Evolutionary conservation across 2,888 invertebrate genomes (phyloP), one percentile per base, ranked within the genome.

Genomic region (Trichopoda pennipes): DNA sequence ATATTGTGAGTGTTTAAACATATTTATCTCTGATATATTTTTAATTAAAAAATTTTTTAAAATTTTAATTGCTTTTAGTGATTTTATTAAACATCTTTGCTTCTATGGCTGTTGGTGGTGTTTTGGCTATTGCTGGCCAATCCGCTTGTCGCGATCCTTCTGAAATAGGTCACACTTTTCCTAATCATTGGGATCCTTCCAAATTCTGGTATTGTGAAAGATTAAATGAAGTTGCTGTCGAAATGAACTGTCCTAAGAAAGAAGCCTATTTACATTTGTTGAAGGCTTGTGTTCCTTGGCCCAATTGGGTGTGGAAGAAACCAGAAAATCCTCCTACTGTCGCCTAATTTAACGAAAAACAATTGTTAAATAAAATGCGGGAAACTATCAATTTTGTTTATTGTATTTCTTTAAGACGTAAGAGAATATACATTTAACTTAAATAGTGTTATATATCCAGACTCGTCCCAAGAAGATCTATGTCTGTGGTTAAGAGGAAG

Each of bases 251-350:
- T 55, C 87, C 87, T 61, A 49, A 84, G 1, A 89, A 87, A 17
- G 81, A 86, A 19, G 90, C 89, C 10, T 90, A 89, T 42, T 87
- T 89, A 87, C 89, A 90, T 68, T 79, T 87, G 56, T 81, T 89
- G 32, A 88, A 86, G 82, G 90, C 87, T 73, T 90, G 90, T 83
- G 87, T 90, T 21, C 89, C 89, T 12, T 90, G 90, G 90, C 86
- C 86, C 47, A 88, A 86, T 76, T 90, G 88, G 85, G 84, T 88
- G 73, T 90, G 90, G 90, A 89, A 88, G 83, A 86, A 87, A 76
- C 89, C 88, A 0, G 85, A 87, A 68, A 84, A 87, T 83, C 90
- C 90, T 6, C 89, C 88, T 68, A 88, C 88, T n/a, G 69, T 90
- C 81, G 88, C 88, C 75, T 87, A 85, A 85, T 47, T n/a, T 16